Evolutionary conservation across 2,888 invertebrate genomes (phyloP), one percentile per base, ranked within the genome.

Genomic region (Hirtodrosophila confusa): DNA sequence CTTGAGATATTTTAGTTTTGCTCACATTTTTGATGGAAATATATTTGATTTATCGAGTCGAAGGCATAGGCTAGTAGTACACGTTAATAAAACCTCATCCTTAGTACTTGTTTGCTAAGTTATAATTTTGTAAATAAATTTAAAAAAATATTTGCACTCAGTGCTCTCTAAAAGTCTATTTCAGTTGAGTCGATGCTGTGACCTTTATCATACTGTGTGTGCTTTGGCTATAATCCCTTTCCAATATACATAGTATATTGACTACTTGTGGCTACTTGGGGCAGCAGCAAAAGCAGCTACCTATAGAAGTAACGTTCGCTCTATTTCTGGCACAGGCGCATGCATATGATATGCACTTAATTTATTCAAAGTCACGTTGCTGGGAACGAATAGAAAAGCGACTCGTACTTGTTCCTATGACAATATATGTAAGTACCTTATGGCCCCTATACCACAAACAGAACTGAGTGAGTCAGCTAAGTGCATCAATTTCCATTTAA

Each of bases 401-500:
- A 64, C 67, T 69, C 54, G 80, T 80, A 75, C 79, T 57, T 56
- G 79, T 63, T 63, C 66, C 69, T 69, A 69, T 72, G 61, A 48
- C 71, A 63, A 79, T 71, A 75, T 60, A 75, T 31, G 31, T 64
- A 49, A 76, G 73, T 76, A 73, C 77, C 58, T 75, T 71, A 74
- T 76, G 66, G 72, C 65, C 64, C 51, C 53, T 44, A 66, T 71
- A 56, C 50, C 39, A 61, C 79, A 69, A 69, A 71, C 78, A 84
- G 86, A 84, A 83, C 84, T 69, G 88, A 88, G 86, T 84, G 84
- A 88, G 88, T 88, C 84, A 84, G 84, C 84, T 88, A 88, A 88
- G 84, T 84, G 84, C 84, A 86, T 86, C 87, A 88, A 88, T 84
- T 88, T 86, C 84, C 88, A 84, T 84, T 88, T 88, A 84, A 84